Percentiles rank a stretch among this genome's conserved stretches.
Conservation (phyloP, 2,797 vertebrate species). For the Labroides dimidiatus region DNA sequence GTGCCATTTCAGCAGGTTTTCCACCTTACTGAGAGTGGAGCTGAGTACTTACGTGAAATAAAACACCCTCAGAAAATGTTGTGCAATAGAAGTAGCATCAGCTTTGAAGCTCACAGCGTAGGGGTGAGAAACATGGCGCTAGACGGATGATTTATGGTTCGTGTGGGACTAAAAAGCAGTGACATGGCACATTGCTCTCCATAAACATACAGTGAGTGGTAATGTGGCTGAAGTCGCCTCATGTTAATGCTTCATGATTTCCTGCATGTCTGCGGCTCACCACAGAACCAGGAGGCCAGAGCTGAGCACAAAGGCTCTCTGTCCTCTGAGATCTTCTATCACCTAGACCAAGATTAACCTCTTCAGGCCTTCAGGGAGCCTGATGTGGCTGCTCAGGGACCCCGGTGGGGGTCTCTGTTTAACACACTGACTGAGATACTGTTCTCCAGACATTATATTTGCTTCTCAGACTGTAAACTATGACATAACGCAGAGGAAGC, state of each 20-base stretch:
- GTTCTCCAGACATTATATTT: conserved; percentile 4
- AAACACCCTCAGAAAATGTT: conserved; percentile 2
- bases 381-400: conserved; percentile 5
- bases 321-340: conserved; percentile 37
- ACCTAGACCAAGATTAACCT: conserved; percentile 23
- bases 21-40: not conserved
- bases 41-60: not conserved
- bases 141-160: conserved; percentile 39
- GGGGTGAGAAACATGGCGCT: conserved; percentile 1
- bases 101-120: not conserved
- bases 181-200: conserved; percentile 52
- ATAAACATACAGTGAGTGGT: conserved; percentile 58
- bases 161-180: conserved; percentile 34
- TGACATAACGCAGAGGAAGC: conserved; percentile 25
- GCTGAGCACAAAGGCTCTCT: conserved; percentile 57
- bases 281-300: conserved; percentile 33
- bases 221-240: conserved; percentile 30
- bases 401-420: not conserved
- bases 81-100: not conserved
- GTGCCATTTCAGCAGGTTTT: conserved; percentile 33
- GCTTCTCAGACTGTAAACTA: conserved; percentile 15
- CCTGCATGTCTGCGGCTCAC: conserved; percentile 48
- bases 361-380: conserved; percentile 1
- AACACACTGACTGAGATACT: not conserved
- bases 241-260: conserved; percentile 43